Evolutionary conservation across 2,113 vertebrate genomes (phyloP), one percentile per base, ranked within the genome.

Genomic region (Cochlearius cochlearius): DNA sequence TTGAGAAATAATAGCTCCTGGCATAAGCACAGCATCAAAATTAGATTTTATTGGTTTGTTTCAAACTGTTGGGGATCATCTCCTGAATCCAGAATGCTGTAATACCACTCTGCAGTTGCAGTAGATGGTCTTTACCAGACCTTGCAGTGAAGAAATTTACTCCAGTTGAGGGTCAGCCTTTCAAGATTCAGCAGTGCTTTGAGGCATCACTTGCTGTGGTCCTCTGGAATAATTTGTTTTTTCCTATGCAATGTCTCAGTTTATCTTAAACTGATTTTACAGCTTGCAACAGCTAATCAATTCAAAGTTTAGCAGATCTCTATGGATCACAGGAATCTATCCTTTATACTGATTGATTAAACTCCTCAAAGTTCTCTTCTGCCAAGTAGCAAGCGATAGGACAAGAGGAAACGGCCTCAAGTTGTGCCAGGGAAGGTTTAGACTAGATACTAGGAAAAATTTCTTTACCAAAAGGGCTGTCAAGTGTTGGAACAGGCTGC

Each of bases 141-240:
- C 50, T 72, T 32, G 32, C 30, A 23, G 45, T 8, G 47, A 39
- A 75, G 63, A 16, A 38, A 11, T 9, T 59, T 23, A 22, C 17
- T 72, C 50, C 25, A 18, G 23, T 9, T 6, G 62, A 50, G 45
- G 49, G 32, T 45, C 50, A 45, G 25, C 41, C 67, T 50, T 22
- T 60, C 0, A 1, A 38, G 53, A 4, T 26, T 32, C 56, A 14
- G 26, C 3, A 15, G 36, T 0, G 4, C 36, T 58, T 11, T 12
- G 49, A 47, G 50, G 22, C 26, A 29, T n/a, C 1, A 0, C 55
- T 59, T 68, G 29, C 73, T 45, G 38, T 10, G 55, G 20, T 90
- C 45, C 50, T 39, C 43, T 55, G 55, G 29, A 77, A 55, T 21
- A 73, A 43, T 11, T 36, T 72, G 7, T 0, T 47, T 69, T 69